phyloP scores from a whole-genome alignment of 2,113 vertebrate species.

The Stigmatopora nigra region DNA sequence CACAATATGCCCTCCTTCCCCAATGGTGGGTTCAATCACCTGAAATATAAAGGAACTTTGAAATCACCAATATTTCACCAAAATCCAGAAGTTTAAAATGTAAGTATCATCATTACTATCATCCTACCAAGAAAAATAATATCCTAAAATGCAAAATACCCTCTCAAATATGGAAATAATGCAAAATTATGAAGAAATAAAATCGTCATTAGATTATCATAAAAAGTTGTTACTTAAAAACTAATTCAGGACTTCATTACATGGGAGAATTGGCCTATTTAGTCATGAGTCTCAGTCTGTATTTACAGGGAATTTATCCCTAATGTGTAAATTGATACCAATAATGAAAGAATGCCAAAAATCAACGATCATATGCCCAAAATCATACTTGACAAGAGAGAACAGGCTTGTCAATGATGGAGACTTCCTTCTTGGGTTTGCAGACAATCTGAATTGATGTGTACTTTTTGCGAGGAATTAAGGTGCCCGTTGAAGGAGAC shows the following conservation, averaged over 20 bases:
- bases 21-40: constrained; percentile 77
- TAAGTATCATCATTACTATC: neutral
- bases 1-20: constrained; percentile 65
- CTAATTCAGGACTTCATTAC: too few relatives aligned
- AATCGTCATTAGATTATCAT: too few relatives aligned
- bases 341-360: neutral
- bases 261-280: too few relatives aligned
- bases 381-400: constrained; percentile 77
- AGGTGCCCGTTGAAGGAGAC: constrained; percentile 67
- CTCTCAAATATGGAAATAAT: too few relatives aligned
- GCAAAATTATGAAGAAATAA: too few relatives aligned
- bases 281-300: too few relatives aligned
- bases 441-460: constrained; percentile 71
- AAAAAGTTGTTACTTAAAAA: too few relatives aligned
- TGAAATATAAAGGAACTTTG: constrained; percentile 38
- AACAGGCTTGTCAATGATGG: constrained; percentile 69
- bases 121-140: too few relatives aligned
- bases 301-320: too few relatives aligned
- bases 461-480: constrained; percentile 61
- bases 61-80: neutral
- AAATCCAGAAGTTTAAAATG: neutral
- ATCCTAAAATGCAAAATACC: too few relatives aligned
- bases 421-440: constrained; percentile 69
- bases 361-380: too few relatives aligned
- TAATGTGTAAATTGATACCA: neutral